A percentile compares a stretch with the other conserved stretches of the same genome.
Evolutionary conservation across 2,797 vertebrate genomes (phyloP).

Genomic region (Macropodus opercularis): DNA sequence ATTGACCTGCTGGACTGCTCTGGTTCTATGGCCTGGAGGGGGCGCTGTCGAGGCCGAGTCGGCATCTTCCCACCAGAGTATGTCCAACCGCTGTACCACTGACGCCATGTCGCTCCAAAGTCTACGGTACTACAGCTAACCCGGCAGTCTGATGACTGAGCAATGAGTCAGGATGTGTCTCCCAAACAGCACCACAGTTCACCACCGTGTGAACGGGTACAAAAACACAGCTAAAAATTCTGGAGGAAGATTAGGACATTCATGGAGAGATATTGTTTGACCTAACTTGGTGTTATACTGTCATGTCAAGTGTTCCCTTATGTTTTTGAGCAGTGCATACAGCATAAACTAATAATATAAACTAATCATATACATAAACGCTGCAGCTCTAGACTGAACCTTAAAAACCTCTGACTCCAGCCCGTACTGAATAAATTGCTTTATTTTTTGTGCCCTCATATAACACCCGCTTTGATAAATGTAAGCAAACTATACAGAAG

Average conservation of each 20-base stretch:
- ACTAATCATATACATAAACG: too few relatives aligned
- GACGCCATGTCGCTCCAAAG: constrained; percentile 29
- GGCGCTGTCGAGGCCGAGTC: constrained; percentile 77
- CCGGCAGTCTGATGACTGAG: background rate
- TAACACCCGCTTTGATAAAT: constrained; percentile 1
- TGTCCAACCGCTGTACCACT: constrained; percentile 79
- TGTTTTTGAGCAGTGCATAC: too few relatives aligned
- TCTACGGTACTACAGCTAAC: background rate
- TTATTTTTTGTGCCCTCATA: background rate
- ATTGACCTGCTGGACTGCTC: constrained; percentile 86
- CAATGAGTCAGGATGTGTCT: background rate
- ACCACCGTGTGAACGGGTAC: too few relatives aligned
- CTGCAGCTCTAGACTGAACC: too few relatives aligned
- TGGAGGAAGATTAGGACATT: too few relatives aligned
- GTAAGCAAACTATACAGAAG: constrained; percentile 13
- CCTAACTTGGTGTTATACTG: too few relatives aligned
- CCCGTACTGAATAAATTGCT: background rate
- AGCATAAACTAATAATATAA: too few relatives aligned
- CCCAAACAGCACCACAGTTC: too few relatives aligned
- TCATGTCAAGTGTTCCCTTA: background rate
- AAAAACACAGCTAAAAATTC: too few relatives aligned
- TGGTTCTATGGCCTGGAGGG: constrained; percentile 84
- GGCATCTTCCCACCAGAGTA: constrained; percentile 87
- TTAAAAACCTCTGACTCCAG: background rate
- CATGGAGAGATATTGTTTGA: too few relatives aligned